phyloP scores from a whole-genome alignment of 2,888 invertebrate species.

The Perithous albicinctus region DNA sequence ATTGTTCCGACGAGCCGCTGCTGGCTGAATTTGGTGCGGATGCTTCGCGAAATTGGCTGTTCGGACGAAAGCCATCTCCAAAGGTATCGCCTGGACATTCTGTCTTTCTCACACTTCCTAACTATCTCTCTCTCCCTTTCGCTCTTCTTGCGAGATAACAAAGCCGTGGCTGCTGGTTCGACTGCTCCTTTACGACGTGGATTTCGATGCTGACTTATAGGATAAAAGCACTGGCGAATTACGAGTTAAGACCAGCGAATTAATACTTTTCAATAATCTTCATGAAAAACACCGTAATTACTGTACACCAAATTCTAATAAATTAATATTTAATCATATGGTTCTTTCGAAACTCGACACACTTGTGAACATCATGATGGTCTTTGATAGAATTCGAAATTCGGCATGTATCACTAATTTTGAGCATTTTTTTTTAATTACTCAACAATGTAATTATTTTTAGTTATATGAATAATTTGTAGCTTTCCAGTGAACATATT shows the following conservation, averaged over 20 bases:
- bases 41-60: conserved; percentile 66
- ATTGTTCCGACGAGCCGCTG: conserved; percentile 55
- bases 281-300: not conserved
- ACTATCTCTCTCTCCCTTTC: not conserved
- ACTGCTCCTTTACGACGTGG: conserved; percentile 13
- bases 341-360: not conserved
- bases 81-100: conserved; percentile 48
- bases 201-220: conserved; percentile 30
- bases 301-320: not conserved
- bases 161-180: not conserved
- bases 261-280: not conserved
- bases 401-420: no score
- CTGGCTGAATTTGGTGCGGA: conserved; percentile 61
- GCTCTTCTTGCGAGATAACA: conserved; percentile 27
- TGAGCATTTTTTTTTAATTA: no score
- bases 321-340: not conserved
- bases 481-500: no score
- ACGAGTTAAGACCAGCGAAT: not conserved
- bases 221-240: not conserved
- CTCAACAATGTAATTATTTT: no score
- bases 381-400: no score
- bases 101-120: conserved; percentile 1
- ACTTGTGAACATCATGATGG: no score
- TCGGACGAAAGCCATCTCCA: conserved; percentile 49
- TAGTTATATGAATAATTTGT: no score